Base-by-base conservation (phyloP, 2,888 invertebrate genomes). In the Drosophila cracens region DNA sequence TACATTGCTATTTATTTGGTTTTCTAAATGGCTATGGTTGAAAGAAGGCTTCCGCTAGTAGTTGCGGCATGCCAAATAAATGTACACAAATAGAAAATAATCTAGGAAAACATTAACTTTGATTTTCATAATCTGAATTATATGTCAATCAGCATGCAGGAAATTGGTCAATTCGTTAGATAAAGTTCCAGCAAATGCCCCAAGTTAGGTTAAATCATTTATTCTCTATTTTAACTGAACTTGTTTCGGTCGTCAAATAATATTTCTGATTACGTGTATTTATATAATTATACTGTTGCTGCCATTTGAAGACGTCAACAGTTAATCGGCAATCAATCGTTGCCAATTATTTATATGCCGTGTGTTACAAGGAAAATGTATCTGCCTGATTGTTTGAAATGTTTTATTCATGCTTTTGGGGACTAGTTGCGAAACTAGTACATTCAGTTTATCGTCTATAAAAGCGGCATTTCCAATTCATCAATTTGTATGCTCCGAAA, bases 321-420 rank as follows among this genome's bases (percentile, higher is more conserved):
- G 68, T 51, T 34, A 34, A 64, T 65, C 36, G 52, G 16, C 43
- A 43, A 34, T 31, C 54, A 53, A 53, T 67, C 53, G 66, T 29
- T 66, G 67, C 33, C 68, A 69, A 69, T 69, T 68, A 40, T n/a
- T 51, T 64, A 33, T 34, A 40, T 10, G 33, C 25, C 48, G 18
- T 29, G 49, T 63, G 38, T 7, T 5, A 18, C 40, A 6, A 16
- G 33, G 4, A 5, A 3, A n/a, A 7, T 36, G 10, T n/a, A 31
- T n/a, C 7, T 11, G 48, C 10, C 2, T 33, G 69, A 51, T 46
- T 66, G 16, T 2, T 13, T 36, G 52, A 48, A 25, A 36, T 46
- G 36, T 68, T 53, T 69, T 51, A 51, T 64, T n/a, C 64, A 51
- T 65, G 21, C 40, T 58, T 31, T 25, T 34, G 38, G 40, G 56